phyloP scores from a whole-genome alignment of 2,888 invertebrate genomes.

The Orthonevra nobilis region DNA sequence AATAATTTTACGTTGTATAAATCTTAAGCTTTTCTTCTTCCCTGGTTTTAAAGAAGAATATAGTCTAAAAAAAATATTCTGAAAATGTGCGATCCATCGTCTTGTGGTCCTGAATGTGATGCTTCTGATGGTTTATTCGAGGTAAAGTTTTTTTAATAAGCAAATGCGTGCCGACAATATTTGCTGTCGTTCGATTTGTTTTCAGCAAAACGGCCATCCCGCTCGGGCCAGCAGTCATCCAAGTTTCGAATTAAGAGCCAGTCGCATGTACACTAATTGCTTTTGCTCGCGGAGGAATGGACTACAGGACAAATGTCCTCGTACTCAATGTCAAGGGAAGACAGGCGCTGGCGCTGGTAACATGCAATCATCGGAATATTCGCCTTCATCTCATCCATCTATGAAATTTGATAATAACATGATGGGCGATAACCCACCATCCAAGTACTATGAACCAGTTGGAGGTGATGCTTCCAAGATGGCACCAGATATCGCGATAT shows the following conservation, averaged over 20 bases:
- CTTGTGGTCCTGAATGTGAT: constrained; percentile 74
- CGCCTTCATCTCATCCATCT: constrained; percentile 78
- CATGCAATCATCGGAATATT: constrained; percentile 80
- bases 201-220: constrained; percentile 76
- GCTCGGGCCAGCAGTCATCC: constrained; percentile 73
- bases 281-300: constrained; percentile 83
- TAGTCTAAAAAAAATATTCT: not conserved
- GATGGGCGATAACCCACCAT: not conserved
- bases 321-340: constrained; percentile 81
- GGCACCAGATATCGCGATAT: no score
- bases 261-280: constrained; percentile 82
- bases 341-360: constrained; percentile 81
- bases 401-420: constrained; percentile 75
- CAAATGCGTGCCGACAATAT: not conserved
- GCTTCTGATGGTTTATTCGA: constrained; percentile 76
- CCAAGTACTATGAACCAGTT: constrained; percentile 32
- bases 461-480: not conserved
- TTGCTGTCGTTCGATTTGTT: not conserved
- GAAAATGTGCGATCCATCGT: constrained; percentile 39
- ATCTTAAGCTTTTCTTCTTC: not conserved
- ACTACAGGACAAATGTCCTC: constrained; percentile 83
- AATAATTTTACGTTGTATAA: not conserved
- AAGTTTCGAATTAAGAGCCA: constrained; percentile 73
- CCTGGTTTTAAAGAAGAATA: no score
- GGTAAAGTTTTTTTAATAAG: constrained; percentile 75